A percentile compares a stretch with the other conserved stretches of the same genome.
Evolutionary conservation across 2,113 vertebrate species (phyloP).

Genomic region (Cyrtonyx montezumae): DNA sequence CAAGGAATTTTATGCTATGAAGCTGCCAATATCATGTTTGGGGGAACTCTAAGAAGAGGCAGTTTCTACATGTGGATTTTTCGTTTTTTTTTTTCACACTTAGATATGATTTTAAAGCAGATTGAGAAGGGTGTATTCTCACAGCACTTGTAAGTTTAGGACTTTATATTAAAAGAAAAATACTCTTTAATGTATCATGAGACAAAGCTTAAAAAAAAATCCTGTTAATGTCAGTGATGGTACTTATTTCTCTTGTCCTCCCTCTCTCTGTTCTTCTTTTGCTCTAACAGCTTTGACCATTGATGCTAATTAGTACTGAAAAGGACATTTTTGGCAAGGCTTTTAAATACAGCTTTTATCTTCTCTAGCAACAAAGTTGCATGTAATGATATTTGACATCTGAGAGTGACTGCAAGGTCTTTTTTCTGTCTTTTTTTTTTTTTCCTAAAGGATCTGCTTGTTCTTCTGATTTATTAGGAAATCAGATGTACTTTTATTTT

Average conservation of each 20-base stretch:
- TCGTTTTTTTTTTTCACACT: neutral
- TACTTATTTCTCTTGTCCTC: conserved; percentile 59
- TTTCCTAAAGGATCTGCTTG: conserved; percentile 14
- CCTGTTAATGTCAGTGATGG: conserved; percentile 58
- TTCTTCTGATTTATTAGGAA: conserved; percentile 12
- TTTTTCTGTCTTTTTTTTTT: neutral
- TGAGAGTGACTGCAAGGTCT: conserved; percentile 64
- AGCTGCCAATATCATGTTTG: neutral
- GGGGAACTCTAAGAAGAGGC: neutral
- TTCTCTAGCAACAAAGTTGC: conserved; percentile 64
- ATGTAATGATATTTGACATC: conserved; percentile 67
- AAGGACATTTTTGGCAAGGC: conserved; percentile 79
- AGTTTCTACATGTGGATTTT: neutral
- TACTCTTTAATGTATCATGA: conserved; percentile 61
- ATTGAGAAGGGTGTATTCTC: conserved; percentile 39
- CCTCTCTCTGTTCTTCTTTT: conserved; percentile 47
- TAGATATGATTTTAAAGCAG: conserved; percentile 16
- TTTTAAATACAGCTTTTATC: conserved; percentile 77
- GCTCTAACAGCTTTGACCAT: conserved; percentile 66
- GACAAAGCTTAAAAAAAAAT: conserved; percentile 59
- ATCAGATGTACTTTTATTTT: neutral
- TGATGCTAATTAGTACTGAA: conserved; percentile 82
- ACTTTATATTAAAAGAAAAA: conserved; percentile 56
- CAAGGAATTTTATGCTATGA: neutral
- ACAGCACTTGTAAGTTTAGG: neutral